A percentile compares a stretch with the other conserved stretches of the same genome.
Conservation (phyloP, 1,140 invertebrate genomes). For the Physella acuta region DNA sequence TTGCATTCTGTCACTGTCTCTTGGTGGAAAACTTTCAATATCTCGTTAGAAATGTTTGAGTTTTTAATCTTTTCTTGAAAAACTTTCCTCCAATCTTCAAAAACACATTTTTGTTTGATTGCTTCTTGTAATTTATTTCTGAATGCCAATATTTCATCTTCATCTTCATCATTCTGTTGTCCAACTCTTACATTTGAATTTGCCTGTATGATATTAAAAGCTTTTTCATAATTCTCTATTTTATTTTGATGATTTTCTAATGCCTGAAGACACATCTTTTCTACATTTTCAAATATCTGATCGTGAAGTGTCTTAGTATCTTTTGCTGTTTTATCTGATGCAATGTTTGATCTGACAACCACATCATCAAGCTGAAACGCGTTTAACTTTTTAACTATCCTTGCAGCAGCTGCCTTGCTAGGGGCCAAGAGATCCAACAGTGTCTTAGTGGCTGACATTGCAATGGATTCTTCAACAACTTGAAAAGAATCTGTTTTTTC, state of each 20-base stretch:
- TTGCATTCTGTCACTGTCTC: conserved; percentile 40
- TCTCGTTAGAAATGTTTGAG: too few species aligned
- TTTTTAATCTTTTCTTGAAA: too few species aligned
- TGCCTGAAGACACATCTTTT: background rate
- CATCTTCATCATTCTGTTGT: background rate
- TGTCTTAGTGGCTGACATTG: background rate
- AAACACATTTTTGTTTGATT: too few species aligned
- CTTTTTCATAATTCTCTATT: background rate
- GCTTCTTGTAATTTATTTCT: conserved; percentile 42
- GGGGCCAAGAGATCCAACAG: background rate
- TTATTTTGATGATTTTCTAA: conserved; percentile 10
- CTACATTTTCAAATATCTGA: too few species aligned
- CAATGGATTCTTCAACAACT: background rate
- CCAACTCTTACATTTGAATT: too few species aligned
- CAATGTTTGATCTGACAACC: background rate
- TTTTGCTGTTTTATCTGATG: background rate
- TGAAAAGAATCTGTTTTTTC: background rate
- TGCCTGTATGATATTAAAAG: conserved; percentile 1
- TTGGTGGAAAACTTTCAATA: conserved; percentile 29
- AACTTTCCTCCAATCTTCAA: too few species aligned
- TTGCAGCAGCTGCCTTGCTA: background rate
- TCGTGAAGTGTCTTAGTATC: too few species aligned
- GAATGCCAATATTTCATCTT: conserved; percentile 22
- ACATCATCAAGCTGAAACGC: background rate
- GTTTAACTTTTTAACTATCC: background rate